Percentiles rank a stretch among this genome's conserved stretches.
These are phyloP conservation scores for Planococcus citri DNA, from an alignment of 1,140 invertebrate genomes.

Conservation along the genomic window DNA sequence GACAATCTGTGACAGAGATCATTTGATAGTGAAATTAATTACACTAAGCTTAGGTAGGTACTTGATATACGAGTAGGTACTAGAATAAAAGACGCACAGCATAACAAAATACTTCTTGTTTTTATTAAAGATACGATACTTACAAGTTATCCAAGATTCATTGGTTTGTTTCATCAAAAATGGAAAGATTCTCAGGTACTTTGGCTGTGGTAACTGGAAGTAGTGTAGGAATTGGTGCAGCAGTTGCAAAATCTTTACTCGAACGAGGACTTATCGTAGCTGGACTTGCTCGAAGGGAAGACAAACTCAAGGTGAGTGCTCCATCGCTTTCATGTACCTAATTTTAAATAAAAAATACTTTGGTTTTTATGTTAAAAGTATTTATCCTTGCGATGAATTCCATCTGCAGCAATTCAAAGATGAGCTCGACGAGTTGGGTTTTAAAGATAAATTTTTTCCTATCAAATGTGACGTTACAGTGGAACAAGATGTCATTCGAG, in stretches of 20 bases:
- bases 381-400: background rate
- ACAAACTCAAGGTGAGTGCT: slow-evolving; percentile 38
- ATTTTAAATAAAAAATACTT: background rate
- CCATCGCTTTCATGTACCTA: too few species aligned
- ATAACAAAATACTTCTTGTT: too few species aligned
- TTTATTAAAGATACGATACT: too few species aligned
- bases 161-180: too few species aligned
- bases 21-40: too few species aligned
- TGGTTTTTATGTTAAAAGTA: too few species aligned
- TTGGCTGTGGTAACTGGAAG: slow-evolving; percentile 60
- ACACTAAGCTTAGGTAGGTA: too few species aligned
- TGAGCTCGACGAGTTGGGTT: background rate
- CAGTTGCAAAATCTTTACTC: slow-evolving; percentile 41
- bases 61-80: too few species aligned
- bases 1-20: too few species aligned
- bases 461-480: background rate
- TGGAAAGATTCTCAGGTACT: slow-evolving; percentile 52
- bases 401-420: background rate
- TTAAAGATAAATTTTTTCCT: background rate
- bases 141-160: too few species aligned
- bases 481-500: background rate
- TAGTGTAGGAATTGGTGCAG: slow-evolving; percentile 54
- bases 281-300: slow-evolving; percentile 50
- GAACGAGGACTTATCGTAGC: slow-evolving; percentile 50
- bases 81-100: too few species aligned